These are phyloP conservation scores for Mus spicilegus DNA, from an alignment of 2,113 vertebrate genomes.

Conservation along the genomic window DNA sequence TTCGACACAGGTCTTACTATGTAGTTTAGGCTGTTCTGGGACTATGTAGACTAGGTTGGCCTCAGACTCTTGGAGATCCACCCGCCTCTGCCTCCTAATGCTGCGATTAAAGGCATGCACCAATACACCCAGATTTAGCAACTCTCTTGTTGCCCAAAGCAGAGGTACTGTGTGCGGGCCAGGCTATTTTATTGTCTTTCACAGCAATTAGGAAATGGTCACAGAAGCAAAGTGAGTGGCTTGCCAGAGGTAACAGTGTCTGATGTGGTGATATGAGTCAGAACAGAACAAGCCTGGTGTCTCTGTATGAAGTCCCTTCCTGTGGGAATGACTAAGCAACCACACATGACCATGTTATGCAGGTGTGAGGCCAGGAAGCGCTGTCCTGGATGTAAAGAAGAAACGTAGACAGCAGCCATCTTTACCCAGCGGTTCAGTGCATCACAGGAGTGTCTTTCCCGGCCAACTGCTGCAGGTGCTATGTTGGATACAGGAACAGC, in stretches of 20 bases:
- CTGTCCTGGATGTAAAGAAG: background rate
- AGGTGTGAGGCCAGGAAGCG: background rate
- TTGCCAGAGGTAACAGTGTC: background rate
- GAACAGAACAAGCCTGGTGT: background rate
- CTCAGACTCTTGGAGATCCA: background rate
- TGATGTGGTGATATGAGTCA: background rate
- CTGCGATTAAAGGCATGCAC: background rate
- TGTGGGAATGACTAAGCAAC: background rate
- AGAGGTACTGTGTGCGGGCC: accelerated
- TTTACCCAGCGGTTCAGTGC: conserved; percentile 96
- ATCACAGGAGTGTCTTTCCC: conserved; percentile 90
- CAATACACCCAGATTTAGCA: background rate
- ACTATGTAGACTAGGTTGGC: background rate
- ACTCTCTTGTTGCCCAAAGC: background rate
- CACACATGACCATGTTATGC: accelerated
- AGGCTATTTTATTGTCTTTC: no score
- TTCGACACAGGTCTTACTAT: background rate
- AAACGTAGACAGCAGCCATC: background rate
- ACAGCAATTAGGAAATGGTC: background rate
- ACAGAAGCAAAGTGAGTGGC: background rate
- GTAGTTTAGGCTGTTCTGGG: background rate
- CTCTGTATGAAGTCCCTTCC: background rate
- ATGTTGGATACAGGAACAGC: conserved; percentile 66
- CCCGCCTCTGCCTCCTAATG: background rate
- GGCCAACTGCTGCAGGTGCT: conserved; percentile 75